Percentiles rank a stretch among this genome's conserved stretches.
Evolutionary conservation across 2,888 invertebrate genomes (phyloP).

Genomic region (Cheilosia variabilis): DNA sequence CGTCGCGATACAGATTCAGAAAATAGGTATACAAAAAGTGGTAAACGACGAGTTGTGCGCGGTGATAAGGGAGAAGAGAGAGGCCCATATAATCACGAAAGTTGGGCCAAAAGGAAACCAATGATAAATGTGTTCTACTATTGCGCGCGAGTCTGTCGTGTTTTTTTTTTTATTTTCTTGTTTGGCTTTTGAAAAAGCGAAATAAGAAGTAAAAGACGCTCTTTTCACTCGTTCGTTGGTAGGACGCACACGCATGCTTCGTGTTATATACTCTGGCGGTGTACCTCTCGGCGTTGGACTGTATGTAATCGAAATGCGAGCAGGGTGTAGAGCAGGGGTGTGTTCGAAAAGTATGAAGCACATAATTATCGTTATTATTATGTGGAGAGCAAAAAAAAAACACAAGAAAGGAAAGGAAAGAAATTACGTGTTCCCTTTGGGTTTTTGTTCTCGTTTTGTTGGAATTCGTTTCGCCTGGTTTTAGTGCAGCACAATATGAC

Average conservation of each 20-base stretch:
- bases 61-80: neutral
- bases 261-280: conserved; percentile 56
- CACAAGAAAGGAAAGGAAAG: conserved; percentile 8
- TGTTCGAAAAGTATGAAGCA: conserved; percentile 72
- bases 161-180: neutral
- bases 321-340: conserved; percentile 62
- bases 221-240: conserved; percentile 69
- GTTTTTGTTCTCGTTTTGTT: conserved; percentile 37
- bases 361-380: conserved; percentile 71
- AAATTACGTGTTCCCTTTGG: conserved; percentile 55
- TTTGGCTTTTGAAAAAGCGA: neutral
- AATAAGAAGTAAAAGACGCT: conserved; percentile 26
- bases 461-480: conserved; percentile 66
- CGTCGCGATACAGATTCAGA: conserved; percentile 55
- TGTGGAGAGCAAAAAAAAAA: neutral
- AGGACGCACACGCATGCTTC: conserved; percentile 74
- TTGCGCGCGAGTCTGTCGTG: conserved; percentile 45
- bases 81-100: conserved; percentile 6
- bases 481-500: conserved; percentile 53
- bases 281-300: conserved; percentile 54
- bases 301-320: conserved; percentile 48
- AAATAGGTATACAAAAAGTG: conserved; percentile 7
- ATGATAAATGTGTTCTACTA: conserved; percentile 70
- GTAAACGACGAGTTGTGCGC: conserved; percentile 3
- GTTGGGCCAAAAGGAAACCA: conserved; percentile 28